Percentiles rank a stretch among this genome's conserved stretches.
Evolutionary conservation across 2,888 invertebrate genomes (phyloP).

Genomic region (Marronus borbonicus): DNA sequence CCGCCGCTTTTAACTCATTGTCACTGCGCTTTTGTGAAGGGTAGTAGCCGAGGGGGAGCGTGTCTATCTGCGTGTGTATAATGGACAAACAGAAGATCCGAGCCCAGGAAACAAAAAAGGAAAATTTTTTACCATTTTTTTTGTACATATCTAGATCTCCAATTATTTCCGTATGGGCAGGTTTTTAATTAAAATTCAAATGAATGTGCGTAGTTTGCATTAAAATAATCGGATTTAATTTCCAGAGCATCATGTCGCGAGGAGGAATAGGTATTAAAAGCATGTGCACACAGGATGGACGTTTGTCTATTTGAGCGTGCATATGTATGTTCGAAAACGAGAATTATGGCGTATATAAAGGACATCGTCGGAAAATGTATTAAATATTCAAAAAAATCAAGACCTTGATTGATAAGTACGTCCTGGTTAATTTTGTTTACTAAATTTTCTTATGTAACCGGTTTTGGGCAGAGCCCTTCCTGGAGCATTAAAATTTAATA

Average conservation of each 20-base stretch:
- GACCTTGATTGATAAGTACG: too few species aligned
- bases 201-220: constrained; percentile 48
- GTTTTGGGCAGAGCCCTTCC: too few species aligned
- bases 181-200: constrained; percentile 42
- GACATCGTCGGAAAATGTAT: too few species aligned
- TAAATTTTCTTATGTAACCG: too few species aligned
- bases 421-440: too few species aligned
- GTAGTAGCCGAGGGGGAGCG: neutral
- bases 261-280: neutral
- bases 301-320: too few species aligned
- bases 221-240: neutral
- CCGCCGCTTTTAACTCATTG: constrained; percentile 13
- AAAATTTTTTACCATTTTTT: neutral
- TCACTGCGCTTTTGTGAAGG: constrained; percentile 5
- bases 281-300: too few species aligned
- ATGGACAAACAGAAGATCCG: constrained; percentile 17
- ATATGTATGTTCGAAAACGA: too few species aligned
- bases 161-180: constrained; percentile 32
- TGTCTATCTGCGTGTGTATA: neutral
- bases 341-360: too few species aligned
- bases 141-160: constrained; percentile 22
- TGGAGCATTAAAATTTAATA: too few species aligned
- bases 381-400: too few species aligned
- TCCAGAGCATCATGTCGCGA: neutral
- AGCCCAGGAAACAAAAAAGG: neutral